Conservation (phyloP, 2,113 vertebrate species). For the Seriola aureovittata region DNA sequence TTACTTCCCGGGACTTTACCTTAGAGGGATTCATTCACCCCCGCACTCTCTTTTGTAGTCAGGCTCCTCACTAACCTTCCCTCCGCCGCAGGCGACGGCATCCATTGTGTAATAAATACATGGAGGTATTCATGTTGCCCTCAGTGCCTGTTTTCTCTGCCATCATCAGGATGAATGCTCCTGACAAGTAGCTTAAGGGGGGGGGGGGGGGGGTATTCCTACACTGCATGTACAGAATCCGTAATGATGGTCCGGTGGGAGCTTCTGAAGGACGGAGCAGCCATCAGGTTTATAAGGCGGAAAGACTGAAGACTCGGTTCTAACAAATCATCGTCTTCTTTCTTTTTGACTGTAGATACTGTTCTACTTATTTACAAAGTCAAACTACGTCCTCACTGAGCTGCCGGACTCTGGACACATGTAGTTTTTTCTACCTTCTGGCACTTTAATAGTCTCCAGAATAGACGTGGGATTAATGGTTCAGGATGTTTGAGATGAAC, state of each 20-base stretch:
- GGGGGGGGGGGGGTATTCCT: not conserved
- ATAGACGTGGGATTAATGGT: no score
- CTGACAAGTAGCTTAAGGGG: conserved; percentile 14
- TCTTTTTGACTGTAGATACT: no score
- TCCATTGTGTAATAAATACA: conserved; percentile 40
- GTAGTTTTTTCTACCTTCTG: no score
- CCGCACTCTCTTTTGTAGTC: conserved; percentile 25
- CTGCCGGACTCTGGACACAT: no score
- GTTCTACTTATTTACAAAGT: no score
- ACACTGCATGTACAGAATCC: not conserved
- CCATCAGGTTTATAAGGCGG: not conserved
- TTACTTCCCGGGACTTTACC: conserved; percentile 66
- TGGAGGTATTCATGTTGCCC: conserved; percentile 30
- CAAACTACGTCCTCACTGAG: no score
- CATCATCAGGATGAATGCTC: conserved; percentile 31
- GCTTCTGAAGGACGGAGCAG: conserved; percentile 41
- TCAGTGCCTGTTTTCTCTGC: not conserved
- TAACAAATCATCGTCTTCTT: no score
- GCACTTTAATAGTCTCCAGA: no score
- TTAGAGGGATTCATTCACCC: conserved; percentile 46
- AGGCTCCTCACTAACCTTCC: conserved; percentile 37
- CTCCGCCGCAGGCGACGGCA: conserved; percentile 4
- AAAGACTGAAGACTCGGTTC: not conserved
- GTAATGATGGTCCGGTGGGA: conserved; percentile 11
- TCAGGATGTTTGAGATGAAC: no score